Evolutionary conservation across 2,113 vertebrate species (phyloP), one percentile per base, ranked within the genome.

Genomic region (Saguinus midas): DNA sequence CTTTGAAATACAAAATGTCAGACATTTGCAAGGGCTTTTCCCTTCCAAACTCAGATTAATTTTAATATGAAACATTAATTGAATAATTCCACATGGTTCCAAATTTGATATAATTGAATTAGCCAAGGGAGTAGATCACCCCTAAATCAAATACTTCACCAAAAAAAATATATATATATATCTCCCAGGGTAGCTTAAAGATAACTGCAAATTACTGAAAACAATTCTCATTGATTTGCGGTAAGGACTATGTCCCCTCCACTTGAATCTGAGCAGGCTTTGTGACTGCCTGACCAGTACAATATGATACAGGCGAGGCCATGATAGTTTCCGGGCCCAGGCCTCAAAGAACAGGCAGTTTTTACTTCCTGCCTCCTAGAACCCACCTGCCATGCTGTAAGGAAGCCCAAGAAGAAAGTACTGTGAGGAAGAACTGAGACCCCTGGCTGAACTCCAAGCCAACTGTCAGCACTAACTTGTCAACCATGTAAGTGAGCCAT

Each of bases 51-150:
- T n/a, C 11, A 90, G 35, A 95, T 88, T 84, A 94, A 57, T 16
- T 86, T 68, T 61, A 72, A 90, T 48, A 78, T 57, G 76, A 86
- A 97, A 93, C 37, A 87, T 58, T 43, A 90, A 57, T 40, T 93
- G 3, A 37, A 87, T 43, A 93, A 68, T 14, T 88, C 48, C 27
- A 95, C 35, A 32, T 14, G 37, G 57, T 52, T 92, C 73, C 43
- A 96, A 88, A 52, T 70, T 29, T n/a, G 45, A 87, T 25, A 12
- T 12, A 21, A 95, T 11, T 70, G 75, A 94, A 85, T 76, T 90
- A 81, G 35, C 23, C 20, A 48, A 50, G 55, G 92, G 48, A 81
- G 3, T 14, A 80, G 64, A 88, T 23, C 78, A 57, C 52, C 70
- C 32, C 61, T 40, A 80, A 85, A 85, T 40, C 79, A 91, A 90